phyloP scores from a whole-genome alignment of 1,140 invertebrate genomes.

The Trigoniulus corallinus region DNA sequence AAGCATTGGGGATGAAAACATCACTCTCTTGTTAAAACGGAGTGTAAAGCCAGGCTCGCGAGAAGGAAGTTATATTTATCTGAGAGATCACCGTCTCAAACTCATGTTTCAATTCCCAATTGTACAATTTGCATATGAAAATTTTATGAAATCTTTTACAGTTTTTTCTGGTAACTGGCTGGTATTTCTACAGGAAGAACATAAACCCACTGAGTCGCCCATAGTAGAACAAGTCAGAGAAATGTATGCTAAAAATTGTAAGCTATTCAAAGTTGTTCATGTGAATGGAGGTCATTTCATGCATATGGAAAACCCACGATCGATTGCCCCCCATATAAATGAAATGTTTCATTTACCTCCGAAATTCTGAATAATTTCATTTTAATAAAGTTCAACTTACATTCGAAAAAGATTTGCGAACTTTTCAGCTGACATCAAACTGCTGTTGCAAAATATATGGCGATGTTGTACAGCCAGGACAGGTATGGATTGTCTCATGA shows the following conservation, averaged over 20 bases:
- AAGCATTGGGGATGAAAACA: background rate
- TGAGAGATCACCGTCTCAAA: background rate
- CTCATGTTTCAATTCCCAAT: background rate
- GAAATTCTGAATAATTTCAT: too few species aligned
- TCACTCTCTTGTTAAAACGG: background rate
- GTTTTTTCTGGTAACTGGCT: background rate
- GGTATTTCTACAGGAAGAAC: background rate
- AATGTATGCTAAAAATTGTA: background rate
- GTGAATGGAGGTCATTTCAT: background rate
- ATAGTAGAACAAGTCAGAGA: background rate
- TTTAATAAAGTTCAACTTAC: too few species aligned
- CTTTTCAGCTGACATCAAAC: too few species aligned
- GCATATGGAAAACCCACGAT: background rate
- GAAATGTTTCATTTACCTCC: too few species aligned
- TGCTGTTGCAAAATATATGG: background rate
- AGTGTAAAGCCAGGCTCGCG: background rate
- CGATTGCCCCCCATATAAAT: background rate
- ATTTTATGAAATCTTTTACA: background rate
- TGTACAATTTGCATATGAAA: background rate
- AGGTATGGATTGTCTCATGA: constrained; percentile 80
- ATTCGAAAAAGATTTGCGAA: too few species aligned
- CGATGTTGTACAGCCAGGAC: constrained; percentile 67
- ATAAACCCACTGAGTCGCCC: background rate
- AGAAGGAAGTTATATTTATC: background rate
- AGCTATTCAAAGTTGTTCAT: background rate